These are phyloP conservation scores for Ochropleura leucogaster DNA, from an alignment of 2,888 invertebrate species.

Conservation along the genomic window DNA sequence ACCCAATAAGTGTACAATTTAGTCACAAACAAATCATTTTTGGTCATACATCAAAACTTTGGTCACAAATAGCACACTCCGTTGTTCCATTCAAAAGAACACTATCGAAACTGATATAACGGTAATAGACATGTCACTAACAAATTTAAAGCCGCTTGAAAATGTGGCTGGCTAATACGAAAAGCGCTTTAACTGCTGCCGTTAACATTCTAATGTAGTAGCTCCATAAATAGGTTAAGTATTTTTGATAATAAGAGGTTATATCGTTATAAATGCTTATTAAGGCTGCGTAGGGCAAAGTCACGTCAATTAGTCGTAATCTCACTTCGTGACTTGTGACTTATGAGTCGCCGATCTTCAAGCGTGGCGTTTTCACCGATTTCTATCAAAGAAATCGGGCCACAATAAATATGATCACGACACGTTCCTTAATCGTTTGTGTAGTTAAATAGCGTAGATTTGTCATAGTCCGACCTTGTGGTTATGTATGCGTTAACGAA, in stretches of 20 bases:
- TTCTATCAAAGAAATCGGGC: conserved; percentile 79
- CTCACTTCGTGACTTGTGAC: conserved; percentile 88
- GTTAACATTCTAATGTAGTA: conserved; percentile 67
- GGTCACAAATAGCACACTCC: neutral
- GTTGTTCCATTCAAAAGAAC: conserved; percentile 4
- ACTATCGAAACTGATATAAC: conserved; percentile 34
- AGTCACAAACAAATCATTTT: conserved; percentile 11
- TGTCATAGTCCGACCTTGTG: conserved; percentile 69
- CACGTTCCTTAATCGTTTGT: conserved; percentile 71
- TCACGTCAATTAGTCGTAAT: conserved; percentile 88
- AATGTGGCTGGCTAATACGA: conserved; percentile 37
- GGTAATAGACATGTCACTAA: conserved; percentile 29
- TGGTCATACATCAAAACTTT: conserved; percentile 14
- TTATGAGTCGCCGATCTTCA: conserved; percentile 87
- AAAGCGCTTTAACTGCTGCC: conserved; percentile 51
- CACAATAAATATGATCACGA: conserved; percentile 82
- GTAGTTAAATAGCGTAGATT: conserved; percentile 69
- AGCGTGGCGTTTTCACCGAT: conserved; percentile 76
- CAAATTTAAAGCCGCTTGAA: conserved; percentile 42
- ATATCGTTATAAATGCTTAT: conserved; percentile 88
- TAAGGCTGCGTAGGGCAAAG: conserved; percentile 83
- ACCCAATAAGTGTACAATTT: conserved; percentile 35
- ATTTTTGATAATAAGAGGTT: conserved; percentile 87
- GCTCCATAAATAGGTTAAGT: conserved; percentile 86
- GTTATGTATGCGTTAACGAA: conserved; percentile 35